Percentiles rank a stretch among this genome's conserved stretches.
These are phyloP conservation scores for Maniola jurtina DNA, from an alignment of 1,140 invertebrate species.

Conservation along the genomic window DNA sequence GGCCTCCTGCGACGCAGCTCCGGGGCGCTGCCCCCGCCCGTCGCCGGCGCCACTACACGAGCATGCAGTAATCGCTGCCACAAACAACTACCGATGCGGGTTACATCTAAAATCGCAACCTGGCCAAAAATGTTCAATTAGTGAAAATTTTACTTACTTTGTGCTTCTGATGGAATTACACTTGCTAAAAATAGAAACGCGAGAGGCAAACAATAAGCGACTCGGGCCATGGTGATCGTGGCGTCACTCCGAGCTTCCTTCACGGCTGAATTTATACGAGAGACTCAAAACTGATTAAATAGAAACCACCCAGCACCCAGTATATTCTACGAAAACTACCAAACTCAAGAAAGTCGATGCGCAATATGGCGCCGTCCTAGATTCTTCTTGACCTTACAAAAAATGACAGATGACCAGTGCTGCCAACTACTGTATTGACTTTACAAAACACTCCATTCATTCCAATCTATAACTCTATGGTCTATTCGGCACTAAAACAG, in stretches of 20 bases:
- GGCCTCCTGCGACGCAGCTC: background rate
- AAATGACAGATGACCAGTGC: no score
- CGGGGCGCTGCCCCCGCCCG: background rate
- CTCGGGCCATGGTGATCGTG: constrained; percentile 32
- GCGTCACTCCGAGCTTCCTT: background rate
- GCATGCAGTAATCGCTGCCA: constrained; percentile 19
- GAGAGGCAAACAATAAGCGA: constrained; percentile 38
- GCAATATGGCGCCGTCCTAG: no score
- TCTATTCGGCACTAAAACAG: no score
- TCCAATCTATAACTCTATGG: no score
- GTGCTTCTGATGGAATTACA: constrained; percentile 47
- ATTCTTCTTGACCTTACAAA: no score
- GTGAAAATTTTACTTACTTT: constrained; percentile 47
- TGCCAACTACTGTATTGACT: no score
- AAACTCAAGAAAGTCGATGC: no score
- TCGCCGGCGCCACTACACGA: background rate
- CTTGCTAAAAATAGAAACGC: constrained; percentile 61
- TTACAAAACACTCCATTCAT: no score
- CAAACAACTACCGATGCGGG: background rate
- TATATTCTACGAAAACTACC: no score
- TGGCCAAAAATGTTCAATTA: constrained; percentile 17
- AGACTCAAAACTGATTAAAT: background rate
- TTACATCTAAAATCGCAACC: constrained; percentile 11
- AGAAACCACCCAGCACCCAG: background rate
- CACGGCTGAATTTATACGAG: background rate